These are phyloP conservation scores for Dryas iulia DNA, from an alignment of 1,140 invertebrate species.

Conservation along the genomic window DNA sequence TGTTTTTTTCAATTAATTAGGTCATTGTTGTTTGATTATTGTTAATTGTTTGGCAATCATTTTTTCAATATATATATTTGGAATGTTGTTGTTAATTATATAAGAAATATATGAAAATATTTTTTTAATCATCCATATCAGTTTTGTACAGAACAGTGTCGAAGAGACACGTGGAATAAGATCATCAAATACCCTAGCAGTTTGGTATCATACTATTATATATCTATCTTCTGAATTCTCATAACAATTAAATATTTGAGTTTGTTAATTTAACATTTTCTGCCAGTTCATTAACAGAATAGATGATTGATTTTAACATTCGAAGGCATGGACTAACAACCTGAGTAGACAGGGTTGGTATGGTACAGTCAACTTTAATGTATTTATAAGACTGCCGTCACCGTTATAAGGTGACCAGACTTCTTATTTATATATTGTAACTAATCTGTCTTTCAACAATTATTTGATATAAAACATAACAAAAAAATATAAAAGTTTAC, in stretches of 20 bases:
- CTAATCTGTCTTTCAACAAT: slow-evolving; percentile 7
- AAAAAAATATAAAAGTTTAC: slow-evolving; percentile 29
- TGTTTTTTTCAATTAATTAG: neutral
- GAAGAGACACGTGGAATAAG: neutral
- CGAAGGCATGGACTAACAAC: slow-evolving; percentile 71
- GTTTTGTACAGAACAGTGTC: neutral
- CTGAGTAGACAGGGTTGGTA: slow-evolving; percentile 69
- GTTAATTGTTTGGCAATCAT: neutral
- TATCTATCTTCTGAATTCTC: slow-evolving; percentile 13
- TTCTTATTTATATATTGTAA: slow-evolving; percentile 45
- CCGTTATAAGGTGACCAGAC: slow-evolving; percentile 75
- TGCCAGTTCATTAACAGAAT: slow-evolving; percentile 31
- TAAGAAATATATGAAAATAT: no score
- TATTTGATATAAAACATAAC: neutral
- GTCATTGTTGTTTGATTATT: neutral
- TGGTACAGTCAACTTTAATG: slow-evolving; percentile 40
- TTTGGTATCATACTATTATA: slow-evolving; percentile 12
- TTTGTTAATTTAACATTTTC: slow-evolving; percentile 25
- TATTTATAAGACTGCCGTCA: slow-evolving; percentile 63
- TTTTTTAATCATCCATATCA: no score
- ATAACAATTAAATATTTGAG: slow-evolving; percentile 7
- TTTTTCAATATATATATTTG: no score
- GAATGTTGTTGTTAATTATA: no score
- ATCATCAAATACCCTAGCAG: slow-evolving; percentile 12
- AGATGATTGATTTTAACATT: slow-evolving; percentile 35